phyloP scores from a whole-genome alignment of 2,888 invertebrate genomes.

The Netelia inedita region DNA sequence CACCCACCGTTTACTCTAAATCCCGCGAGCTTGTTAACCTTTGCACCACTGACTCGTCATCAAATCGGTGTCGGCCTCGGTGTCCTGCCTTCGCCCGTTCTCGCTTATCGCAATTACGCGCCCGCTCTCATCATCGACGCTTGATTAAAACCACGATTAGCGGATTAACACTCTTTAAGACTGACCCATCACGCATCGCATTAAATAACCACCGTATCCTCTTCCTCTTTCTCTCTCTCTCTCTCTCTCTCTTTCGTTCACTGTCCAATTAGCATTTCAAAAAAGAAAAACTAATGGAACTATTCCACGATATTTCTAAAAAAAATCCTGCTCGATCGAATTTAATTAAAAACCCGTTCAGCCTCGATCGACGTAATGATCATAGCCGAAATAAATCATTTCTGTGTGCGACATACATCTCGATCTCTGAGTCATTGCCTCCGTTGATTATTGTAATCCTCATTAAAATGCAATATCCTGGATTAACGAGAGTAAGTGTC shows the following conservation, averaged over 20 bases:
- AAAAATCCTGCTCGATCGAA: too few species aligned
- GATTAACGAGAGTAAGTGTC: slow-evolving; percentile 13
- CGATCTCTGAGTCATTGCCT: not conserved
- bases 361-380: too few species aligned
- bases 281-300: too few species aligned
- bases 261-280: too few species aligned
- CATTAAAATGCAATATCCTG: slow-evolving; percentile 37
- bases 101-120: slow-evolving; percentile 46
- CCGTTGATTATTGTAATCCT: slow-evolving; percentile 22
- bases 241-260: not conserved
- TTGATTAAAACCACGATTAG: not conserved
- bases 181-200: slow-evolving; percentile 26
- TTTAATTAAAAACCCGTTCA: too few species aligned
- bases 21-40: slow-evolving; percentile 1
- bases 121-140: not conserved
- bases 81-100: slow-evolving; percentile 49
- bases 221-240: not conserved
- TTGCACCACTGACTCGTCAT: slow-evolving; percentile 27
- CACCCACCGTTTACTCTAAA: slow-evolving; percentile 18
- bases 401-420: slow-evolving; percentile 10
- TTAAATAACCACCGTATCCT: slow-evolving; percentile 13
- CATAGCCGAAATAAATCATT: slow-evolving; percentile 29
- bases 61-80: slow-evolving; percentile 58
- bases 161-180: slow-evolving; percentile 18
- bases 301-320: too few species aligned